phyloP scores from a whole-genome alignment of 2,888 invertebrate genomes.

The Ceraclea dissimilis region DNA sequence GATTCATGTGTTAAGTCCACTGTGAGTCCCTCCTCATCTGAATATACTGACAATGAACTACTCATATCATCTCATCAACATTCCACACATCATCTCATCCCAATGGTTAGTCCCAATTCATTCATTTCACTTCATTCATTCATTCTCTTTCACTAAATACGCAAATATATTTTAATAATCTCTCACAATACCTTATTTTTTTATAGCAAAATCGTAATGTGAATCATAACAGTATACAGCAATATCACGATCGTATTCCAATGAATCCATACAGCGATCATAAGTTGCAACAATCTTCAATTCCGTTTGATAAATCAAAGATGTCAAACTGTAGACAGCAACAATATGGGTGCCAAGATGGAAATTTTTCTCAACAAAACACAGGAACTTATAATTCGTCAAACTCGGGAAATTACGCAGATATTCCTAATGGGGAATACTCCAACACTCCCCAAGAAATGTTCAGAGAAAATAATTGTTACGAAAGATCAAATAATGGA shows the following conservation, averaged over 20 bases:
- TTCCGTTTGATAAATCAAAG: constrained; percentile 20
- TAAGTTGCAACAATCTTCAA: constrained; percentile 20
- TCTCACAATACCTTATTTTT: constrained; percentile 1
- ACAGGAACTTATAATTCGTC: constrained; percentile 29
- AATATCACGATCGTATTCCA: constrained; percentile 22
- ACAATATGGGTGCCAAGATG: constrained; percentile 35
- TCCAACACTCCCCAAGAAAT: constrained; percentile 16
- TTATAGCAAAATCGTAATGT: constrained; percentile 23
- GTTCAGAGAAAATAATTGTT: constrained; percentile 24
- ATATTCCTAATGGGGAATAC: constrained; percentile 22
- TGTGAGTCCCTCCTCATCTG: constrained; percentile 49
- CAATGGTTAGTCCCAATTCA: constrained; percentile 19
- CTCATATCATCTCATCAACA: constrained; percentile 25
- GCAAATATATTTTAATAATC: too few relatives aligned
- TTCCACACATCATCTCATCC: constrained; percentile 24
- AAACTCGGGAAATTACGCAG: constrained; percentile 26
- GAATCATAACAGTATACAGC: constrained; percentile 15
- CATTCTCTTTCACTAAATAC: not conserved
- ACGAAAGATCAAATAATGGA: constrained; percentile 18
- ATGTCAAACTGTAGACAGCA: constrained; percentile 17
- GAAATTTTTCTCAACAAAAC: constrained; percentile 35
- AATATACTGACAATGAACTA: constrained; percentile 35
- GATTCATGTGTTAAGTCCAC: constrained; percentile 50
- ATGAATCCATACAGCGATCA: constrained; percentile 24
- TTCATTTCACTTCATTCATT: not conserved